Evolutionary conservation across 2,888 invertebrate species (phyloP).

Genomic region (Papilio demoleus): DNA sequence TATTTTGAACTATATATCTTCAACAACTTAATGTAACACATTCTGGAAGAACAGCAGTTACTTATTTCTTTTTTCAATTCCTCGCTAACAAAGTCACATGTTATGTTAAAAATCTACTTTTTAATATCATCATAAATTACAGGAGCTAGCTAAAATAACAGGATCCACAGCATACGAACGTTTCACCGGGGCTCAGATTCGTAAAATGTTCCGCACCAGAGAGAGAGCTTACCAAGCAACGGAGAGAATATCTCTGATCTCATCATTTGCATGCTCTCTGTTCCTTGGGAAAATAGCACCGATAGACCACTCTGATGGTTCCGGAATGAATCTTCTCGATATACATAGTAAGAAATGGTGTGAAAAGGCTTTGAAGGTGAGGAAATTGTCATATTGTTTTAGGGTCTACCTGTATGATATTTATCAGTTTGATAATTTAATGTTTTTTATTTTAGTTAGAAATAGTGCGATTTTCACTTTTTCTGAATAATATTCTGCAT

Average conservation of each 20-base stretch:
- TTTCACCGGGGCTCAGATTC: conserved; percentile 97
- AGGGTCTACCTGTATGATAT: too few species aligned
- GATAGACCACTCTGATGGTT: conserved; percentile 96
- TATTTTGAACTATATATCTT: too few species aligned
- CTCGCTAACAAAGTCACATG: too few species aligned
- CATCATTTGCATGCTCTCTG: conserved; percentile 95
- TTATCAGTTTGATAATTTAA: too few species aligned
- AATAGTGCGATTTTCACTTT: too few species aligned
- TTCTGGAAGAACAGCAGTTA: too few species aligned
- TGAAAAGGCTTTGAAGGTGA: conserved; percentile 87
- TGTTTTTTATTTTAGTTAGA: too few species aligned
- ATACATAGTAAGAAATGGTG: conserved; percentile 92
- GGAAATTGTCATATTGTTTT: conserved; percentile 29
- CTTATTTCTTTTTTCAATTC: too few species aligned
- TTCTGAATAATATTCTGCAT: too few species aligned
- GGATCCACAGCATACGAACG: conserved; percentile 95
- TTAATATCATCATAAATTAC: conserved; percentile 30
- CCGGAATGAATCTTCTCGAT: conserved; percentile 98
- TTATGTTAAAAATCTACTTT: too few species aligned
- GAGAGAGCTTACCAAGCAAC: conserved; percentile 82
- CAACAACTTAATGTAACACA: too few species aligned
- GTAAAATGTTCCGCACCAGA: conserved; percentile 90
- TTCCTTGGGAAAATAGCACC: conserved; percentile 94
- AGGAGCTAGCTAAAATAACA: conserved; percentile 90
- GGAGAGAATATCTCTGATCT: conserved; percentile 95